Conservation (phyloP, 2,797 vertebrate species). For the Pseudochirops corinnae region DNA sequence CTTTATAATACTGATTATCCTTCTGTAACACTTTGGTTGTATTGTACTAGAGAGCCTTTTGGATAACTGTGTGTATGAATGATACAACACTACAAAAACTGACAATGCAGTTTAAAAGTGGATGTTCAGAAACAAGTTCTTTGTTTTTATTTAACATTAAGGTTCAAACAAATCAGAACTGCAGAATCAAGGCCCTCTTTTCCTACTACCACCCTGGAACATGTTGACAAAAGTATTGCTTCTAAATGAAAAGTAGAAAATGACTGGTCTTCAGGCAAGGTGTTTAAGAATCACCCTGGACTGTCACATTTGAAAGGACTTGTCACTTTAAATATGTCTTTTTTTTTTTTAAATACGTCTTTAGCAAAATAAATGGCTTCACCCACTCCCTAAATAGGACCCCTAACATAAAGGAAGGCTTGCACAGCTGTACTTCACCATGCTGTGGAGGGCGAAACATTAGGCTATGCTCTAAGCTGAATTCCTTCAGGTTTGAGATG, state of each 20-base stretch:
- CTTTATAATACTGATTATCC: not conserved
- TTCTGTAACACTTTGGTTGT: not conserved
- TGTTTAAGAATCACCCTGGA: slow-evolving; percentile 58
- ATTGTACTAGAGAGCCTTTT: not conserved
- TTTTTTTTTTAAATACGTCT: slow-evolving; percentile 7
- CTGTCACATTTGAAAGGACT: not conserved
- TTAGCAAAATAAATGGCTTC: slow-evolving; percentile 24
- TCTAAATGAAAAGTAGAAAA: slow-evolving; percentile 49
- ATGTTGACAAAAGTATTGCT: not conserved
- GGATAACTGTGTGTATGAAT: not conserved
- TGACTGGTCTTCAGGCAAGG: slow-evolving; percentile 67
- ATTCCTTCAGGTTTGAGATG: not conserved
- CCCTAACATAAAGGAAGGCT: not conserved
- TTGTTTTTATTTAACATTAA: not conserved
- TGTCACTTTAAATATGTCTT: slow-evolving; percentile 53
- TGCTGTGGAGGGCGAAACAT: not conserved
- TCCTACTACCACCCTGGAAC: not conserved
- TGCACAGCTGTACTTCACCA: not conserved
- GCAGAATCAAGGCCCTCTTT: not conserved
- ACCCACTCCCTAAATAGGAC: not conserved
- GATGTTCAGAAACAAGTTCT: not conserved
- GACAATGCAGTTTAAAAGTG: not conserved
- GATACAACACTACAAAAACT: not conserved
- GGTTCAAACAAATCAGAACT: not conserved
- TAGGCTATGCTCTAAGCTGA: not conserved